Base-by-base conservation (phyloP, 2,888 invertebrate genomes). In the Habrosyne pyritoides region DNA sequence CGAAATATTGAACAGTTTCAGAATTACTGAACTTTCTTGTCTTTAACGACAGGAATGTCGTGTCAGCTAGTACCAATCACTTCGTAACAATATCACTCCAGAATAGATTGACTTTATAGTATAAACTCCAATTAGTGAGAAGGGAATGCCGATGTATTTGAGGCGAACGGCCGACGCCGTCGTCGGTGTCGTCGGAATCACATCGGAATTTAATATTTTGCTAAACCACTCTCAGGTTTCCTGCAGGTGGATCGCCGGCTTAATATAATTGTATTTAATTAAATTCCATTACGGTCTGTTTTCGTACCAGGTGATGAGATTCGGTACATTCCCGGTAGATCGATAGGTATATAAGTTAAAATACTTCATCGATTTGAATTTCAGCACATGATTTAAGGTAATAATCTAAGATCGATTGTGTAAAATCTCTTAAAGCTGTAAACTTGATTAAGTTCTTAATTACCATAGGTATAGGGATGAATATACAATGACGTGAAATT, bases 161-260 rank as follows among this genome's bases (percentile, higher is more conserved):
- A 42, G 42, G 53, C 33, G 47, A n/a, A 47, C 21, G 50, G 50
- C 26, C 50, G 21, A 30, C 18, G 21, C 12, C 24, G 46, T 30
- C 42, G 26, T 10, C 18, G 52, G 49, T 18, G 55, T 47, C 53
- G 30, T 22, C 21, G 42, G n/a, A 2, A 24, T 42, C 21, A 24
- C 18, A 55, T 60, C 56, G 71, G 75, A 79, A 80, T 82, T 79
- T 76, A 70, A 79, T 79, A 81, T 80, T 82, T 76, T 68, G 67
- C 65, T 60, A 67, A 67, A 64, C 67, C 64, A 60, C 60, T 69
- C 54, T 61, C 55, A 53, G 54, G 55, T 52, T 57, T 47, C 54
- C 21, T 59, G 56, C 58, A 59, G 53, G 55, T 49, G 71, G 69
- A 77, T 69, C 63, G 62, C 61, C 61, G 63, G 67, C 67, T 72